Conservation (phyloP, 2,888 invertebrate genomes). For the Fragum fragum region DNA sequence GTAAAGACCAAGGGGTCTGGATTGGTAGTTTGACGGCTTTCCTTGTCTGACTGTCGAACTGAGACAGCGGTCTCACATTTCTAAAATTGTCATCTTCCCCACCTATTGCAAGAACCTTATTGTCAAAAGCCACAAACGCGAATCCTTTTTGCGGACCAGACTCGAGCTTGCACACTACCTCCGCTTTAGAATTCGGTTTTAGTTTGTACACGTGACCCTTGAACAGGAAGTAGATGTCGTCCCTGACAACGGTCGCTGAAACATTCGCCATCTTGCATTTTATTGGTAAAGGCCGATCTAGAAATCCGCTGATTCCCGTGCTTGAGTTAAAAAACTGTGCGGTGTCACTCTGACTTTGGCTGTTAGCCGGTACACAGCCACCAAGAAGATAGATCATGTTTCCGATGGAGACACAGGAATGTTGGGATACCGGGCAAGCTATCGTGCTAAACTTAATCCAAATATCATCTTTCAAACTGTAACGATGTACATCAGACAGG, state of each 20-base stretch:
- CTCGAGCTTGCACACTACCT: constrained; percentile 15
- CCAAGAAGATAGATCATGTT: constrained; percentile 54
- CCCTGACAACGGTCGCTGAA: constrained; percentile 22
- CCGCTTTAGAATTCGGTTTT: background rate
- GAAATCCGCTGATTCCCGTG: constrained; percentile 31
- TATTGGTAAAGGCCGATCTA: constrained; percentile 42
- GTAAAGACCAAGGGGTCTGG: constrained; percentile 40
- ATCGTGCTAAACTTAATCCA: constrained; percentile 48
- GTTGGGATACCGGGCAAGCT: constrained; percentile 37
- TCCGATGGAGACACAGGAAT: constrained; percentile 33
- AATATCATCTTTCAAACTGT: constrained; percentile 2
- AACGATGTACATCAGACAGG: constrained; percentile 41
- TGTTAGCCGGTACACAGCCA: constrained; percentile 22
- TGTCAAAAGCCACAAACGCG: constrained; percentile 43
- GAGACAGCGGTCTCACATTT: constrained; percentile 27
- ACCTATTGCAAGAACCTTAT: constrained; percentile 52
- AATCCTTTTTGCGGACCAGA: constrained; percentile 43
- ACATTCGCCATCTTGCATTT: constrained; percentile 44
- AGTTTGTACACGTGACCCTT: constrained; percentile 43
- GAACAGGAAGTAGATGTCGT: constrained; percentile 45
- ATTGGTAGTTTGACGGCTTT: constrained; percentile 37
- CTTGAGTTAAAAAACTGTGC: constrained; percentile 55
- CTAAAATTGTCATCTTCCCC: constrained; percentile 58
- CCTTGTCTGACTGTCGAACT: constrained; percentile 34
- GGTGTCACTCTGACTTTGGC: constrained; percentile 29